Percentiles rank a stretch among this genome's conserved stretches.
Conservation (phyloP, 2,797 vertebrate species). For the Oreortyx pictus region DNA sequence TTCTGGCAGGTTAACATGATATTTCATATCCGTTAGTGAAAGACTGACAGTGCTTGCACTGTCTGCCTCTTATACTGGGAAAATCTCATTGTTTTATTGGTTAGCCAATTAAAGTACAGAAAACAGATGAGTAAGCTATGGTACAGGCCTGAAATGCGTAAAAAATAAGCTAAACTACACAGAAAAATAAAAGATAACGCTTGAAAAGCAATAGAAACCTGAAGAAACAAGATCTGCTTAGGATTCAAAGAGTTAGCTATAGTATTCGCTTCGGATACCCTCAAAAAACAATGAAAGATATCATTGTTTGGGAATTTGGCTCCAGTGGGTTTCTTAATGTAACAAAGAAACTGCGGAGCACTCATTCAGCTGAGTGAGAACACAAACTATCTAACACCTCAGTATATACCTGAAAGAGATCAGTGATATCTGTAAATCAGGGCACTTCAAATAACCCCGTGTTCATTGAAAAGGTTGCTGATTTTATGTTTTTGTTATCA, state of each 20-base stretch:
- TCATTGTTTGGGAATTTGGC: neutral
- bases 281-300: slow-evolving; percentile 1
- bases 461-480: slow-evolving; percentile 62
- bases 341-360: slow-evolving; percentile 27
- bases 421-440: slow-evolving; percentile 59
- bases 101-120: neutral
- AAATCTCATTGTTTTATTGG: neutral
- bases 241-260: neutral
- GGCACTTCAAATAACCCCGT: slow-evolving; percentile 17
- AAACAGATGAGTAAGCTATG: neutral
- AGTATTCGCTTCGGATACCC: neutral
- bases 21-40: neutral
- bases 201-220: neutral
- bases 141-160: neutral
- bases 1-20: neutral
- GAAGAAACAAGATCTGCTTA: neutral
- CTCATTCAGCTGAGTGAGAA: neutral
- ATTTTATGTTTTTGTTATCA: slow-evolving; percentile 68
- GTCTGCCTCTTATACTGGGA: neutral
- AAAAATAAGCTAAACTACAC: neutral
- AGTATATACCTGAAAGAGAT: slow-evolving; percentile 19
- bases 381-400: slow-evolving; percentile 38
- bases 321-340: neutral
- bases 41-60: neutral
- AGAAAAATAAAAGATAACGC: fast-evolving